These are phyloP conservation scores for Ectropis grisescens DNA, from an alignment of 1,140 invertebrate species.

Conservation along the genomic window DNA sequence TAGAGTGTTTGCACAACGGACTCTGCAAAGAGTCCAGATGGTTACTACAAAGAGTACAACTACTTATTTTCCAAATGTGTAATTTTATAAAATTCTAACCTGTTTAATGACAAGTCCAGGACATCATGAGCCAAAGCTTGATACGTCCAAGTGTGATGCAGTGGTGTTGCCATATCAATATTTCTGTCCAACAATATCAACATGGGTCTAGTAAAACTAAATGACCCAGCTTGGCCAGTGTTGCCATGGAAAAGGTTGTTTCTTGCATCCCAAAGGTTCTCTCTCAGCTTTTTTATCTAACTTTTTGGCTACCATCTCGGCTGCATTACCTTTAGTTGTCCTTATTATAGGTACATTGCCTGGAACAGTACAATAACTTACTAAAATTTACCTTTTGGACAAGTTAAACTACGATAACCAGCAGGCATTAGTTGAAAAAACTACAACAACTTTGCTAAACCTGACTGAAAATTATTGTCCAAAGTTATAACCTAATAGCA, in stretches of 20 bases:
- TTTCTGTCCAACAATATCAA: conserved; percentile 95
- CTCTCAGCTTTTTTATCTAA: conserved; percentile 96
- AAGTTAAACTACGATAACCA: too few species aligned
- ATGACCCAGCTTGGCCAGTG: conserved; percentile 79
- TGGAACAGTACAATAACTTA: conserved; percentile 34
- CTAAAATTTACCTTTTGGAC: too few species aligned
- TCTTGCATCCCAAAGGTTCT: conserved; percentile 96
- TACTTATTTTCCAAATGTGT: too few species aligned
- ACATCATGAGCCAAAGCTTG: conserved; percentile 97
- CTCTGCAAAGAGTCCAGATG: too few species aligned
- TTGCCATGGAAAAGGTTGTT: conserved; percentile 96
- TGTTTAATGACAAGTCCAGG: conserved; percentile 90
- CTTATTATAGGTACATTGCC: conserved; percentile 96
- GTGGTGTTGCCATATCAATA: conserved; percentile 96
- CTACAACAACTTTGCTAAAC: too few species aligned
- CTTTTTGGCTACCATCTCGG: conserved; percentile 98
- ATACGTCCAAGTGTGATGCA: conserved; percentile 99
- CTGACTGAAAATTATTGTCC: too few species aligned
- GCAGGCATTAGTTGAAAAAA: too few species aligned
- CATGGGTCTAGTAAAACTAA: conserved; percentile 93
- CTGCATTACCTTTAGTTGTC: conserved; percentile 95
- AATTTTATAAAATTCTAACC: too few species aligned
- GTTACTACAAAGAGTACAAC: too few species aligned
- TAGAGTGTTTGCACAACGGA: too few species aligned
- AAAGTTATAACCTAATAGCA: too few species aligned